Conservation (phyloP, 1,140 invertebrate genomes). For the Drosophila miranda region DNA sequence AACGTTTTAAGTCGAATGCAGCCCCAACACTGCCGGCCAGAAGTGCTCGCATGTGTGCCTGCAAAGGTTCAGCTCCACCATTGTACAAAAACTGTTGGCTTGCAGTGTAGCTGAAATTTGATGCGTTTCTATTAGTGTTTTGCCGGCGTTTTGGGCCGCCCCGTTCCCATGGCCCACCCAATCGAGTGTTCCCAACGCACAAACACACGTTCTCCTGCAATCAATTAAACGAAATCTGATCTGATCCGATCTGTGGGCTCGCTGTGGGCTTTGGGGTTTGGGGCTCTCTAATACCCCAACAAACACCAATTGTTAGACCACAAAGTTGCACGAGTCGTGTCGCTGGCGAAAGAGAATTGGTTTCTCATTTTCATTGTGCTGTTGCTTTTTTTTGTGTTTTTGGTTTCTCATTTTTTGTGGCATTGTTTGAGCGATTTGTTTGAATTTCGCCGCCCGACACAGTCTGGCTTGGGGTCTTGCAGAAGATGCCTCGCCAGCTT, state of each 20-base stretch:
- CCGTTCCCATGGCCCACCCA: slow-evolving; percentile 49
- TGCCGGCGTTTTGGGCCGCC: slow-evolving; percentile 11
- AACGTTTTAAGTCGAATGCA: slow-evolving; percentile 28
- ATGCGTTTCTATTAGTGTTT: slow-evolving; percentile 31
- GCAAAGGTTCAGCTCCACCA: neutral
- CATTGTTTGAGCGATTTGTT: slow-evolving; percentile 79
- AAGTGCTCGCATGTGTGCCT: neutral
- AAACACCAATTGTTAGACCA: slow-evolving; percentile 32
- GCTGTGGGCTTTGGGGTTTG: slow-evolving; percentile 32
- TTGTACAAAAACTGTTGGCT: slow-evolving; percentile 14
- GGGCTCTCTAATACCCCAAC: slow-evolving; percentile 56
- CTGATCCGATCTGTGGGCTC: neutral
- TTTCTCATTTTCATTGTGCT: slow-evolving; percentile 59
- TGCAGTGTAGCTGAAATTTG: slow-evolving; percentile 20
- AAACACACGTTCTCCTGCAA: slow-evolving; percentile 55
- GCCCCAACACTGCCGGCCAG: slow-evolving; percentile 10
- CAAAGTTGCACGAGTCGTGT: slow-evolving; percentile 67
- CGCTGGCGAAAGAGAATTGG: slow-evolving; percentile 50
- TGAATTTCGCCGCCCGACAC: slow-evolving; percentile 67
- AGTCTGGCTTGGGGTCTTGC: slow-evolving; percentile 50
- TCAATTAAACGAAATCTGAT: slow-evolving; percentile 74
- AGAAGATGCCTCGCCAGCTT: slow-evolving; percentile 63
- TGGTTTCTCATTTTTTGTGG: slow-evolving; percentile 52
- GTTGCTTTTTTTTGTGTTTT: slow-evolving; percentile 27
- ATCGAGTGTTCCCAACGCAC: slow-evolving; percentile 33